Base-by-base conservation (phyloP, 2,113 vertebrate genomes). In the Elgaria multicarinata region DNA sequence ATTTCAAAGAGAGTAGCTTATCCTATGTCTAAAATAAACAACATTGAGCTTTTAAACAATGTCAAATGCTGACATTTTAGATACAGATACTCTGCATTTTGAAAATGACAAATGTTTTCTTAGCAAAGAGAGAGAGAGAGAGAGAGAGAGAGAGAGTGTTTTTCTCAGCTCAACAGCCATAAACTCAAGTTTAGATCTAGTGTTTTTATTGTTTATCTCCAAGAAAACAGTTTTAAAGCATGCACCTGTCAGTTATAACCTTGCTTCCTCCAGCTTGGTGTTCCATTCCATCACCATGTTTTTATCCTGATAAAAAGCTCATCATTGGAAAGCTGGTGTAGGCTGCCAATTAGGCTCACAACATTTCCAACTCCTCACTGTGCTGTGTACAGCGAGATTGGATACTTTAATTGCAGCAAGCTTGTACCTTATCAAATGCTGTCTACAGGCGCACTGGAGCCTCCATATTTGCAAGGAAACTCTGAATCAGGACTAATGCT, bases 401-500 rank as follows among this genome's bases (percentile, higher is more conserved):
- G 93, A 91, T 90, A 93, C 83, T 83, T 78, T 92, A 86, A 94
- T 87, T 93, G 83, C 58, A 95, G 84, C 62, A 81, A 90, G 83
- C 39, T 78, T 66, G 13, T 22, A 90, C 39, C 50, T 72, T 90
- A 94, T 90, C 81, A 89, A 82, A 83, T 90, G 9, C 67, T 90
- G 85, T 46, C 31, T 87, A 76, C 0, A 3, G 58, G 77, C 36
- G 79, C 82, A 85, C 14, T 92, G 89, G 91, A 95, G 86, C 46
- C 86, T 81, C 77, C 18, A 0, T 74, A 31, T n/a, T 92, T 91
- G 86, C 77, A 85, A 90, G 53, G 87, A 28, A 86, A 46, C 33
- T 86, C 50, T 10, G 75, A 67, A 53, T 88, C 36, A 91, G 62
- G 89, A 66, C 2, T 88, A 92, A 90, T 62, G 62, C 6, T 88